Evolutionary conservation across 2,113 vertebrate species (phyloP).

Genomic region (Gallinago undulata): DNA sequence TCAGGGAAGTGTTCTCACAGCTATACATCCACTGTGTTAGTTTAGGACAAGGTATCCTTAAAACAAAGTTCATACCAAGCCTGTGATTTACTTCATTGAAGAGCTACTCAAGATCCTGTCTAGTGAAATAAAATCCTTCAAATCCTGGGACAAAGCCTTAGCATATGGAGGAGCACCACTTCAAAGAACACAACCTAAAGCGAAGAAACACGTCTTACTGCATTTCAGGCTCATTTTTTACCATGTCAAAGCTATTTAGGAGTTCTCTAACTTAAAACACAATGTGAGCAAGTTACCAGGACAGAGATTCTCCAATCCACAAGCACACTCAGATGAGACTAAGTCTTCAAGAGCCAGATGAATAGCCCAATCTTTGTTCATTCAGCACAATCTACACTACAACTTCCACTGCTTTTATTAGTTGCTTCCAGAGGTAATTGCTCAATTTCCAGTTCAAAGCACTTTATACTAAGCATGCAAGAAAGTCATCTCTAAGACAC

Average conservation of each 20-base stretch:
- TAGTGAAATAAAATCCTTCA: neutral
- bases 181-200: neutral
- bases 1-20: neutral
- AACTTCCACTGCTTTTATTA: constrained; percentile 1
- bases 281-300: neutral
- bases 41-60: neutral
- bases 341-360: neutral
- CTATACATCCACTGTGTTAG: neutral
- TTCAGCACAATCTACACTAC: neutral
- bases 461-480: neutral
- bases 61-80: neutral
- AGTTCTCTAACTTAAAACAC: neutral
- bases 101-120: neutral
- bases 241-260: neutral
- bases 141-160: neutral
- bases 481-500: neutral
- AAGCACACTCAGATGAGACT: neutral
- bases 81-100: neutral
- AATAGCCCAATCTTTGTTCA: neutral
- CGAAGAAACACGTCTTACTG: neutral
- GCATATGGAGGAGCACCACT: neutral
- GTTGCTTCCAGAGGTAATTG: constrained; percentile 14
- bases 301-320: neutral
- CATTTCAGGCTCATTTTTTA: neutral
- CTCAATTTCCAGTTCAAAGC: constrained; percentile 10